Conservation (phyloP, 1,140 invertebrate species). For the Calycopis cecrops region DNA sequence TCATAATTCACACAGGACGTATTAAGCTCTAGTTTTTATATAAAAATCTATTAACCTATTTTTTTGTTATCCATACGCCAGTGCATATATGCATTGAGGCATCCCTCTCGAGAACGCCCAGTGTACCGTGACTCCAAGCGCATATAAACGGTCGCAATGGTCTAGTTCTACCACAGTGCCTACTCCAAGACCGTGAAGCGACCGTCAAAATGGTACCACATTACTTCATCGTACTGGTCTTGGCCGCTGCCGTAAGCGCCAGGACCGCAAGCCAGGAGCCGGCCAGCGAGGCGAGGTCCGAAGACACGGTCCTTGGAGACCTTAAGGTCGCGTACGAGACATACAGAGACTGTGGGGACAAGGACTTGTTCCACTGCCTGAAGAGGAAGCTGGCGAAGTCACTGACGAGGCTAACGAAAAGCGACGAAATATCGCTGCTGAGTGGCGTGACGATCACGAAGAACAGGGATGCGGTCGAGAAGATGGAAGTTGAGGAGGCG, state of each 20-base stretch:
- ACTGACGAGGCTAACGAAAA: conserved; percentile 80
- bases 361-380: conserved; percentile 82
- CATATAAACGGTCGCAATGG: conserved; percentile 62
- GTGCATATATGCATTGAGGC: conserved; percentile 63
- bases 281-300: conserved; percentile 38
- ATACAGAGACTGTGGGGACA: conserved; percentile 84
- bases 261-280: conserved; percentile 54
- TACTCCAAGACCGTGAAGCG: conserved; percentile 50
- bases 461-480: conserved; percentile 68
- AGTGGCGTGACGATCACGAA: conserved; percentile 83
- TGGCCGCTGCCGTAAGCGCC: conserved; percentile 56
- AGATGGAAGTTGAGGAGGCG: conserved; percentile 68
- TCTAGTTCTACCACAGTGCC: conserved; percentile 57
- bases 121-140: conserved; percentile 67
- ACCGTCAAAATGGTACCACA: conserved; percentile 60
- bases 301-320: conserved; percentile 62
- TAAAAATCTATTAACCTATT: conserved; percentile 9
- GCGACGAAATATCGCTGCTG: conserved; percentile 78
- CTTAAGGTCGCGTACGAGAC: conserved; percentile 68
- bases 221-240: conserved; percentile 63
- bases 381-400: conserved; percentile 85
- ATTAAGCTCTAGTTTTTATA: not conserved
- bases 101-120: conserved; percentile 60
- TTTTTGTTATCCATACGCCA: conserved; percentile 28
- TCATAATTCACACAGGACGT: not conserved